Base-by-base conservation (phyloP, 2,113 vertebrate species). In the Podarcis raffonei region DNA sequence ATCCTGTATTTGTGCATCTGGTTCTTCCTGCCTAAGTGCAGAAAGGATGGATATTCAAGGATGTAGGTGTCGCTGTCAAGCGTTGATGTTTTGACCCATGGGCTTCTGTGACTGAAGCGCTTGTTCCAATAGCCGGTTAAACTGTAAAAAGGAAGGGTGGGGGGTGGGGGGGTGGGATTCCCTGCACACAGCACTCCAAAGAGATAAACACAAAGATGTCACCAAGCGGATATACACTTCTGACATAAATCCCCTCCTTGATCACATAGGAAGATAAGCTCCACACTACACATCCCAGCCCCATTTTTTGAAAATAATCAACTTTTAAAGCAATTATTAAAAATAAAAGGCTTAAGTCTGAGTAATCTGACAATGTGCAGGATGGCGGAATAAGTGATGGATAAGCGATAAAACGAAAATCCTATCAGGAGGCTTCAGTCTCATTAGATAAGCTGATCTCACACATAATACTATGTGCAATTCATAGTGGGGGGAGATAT, bases 121-220 rank as follows among this genome's bases (percentile, higher is more conserved):
- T 4, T 97, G 97, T 91, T 96, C 94, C 85, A 92, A 90, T 0
- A 98, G 96, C 96, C 96, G 96, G 97, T 90, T n/a, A 76, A 32
- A n/a, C 20, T 32, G n/a, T 12, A 13, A 12, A 7, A 12, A 6
- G 13, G 71, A 94, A 86, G 15, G 57, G 65, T 18, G 66, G 57
- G 0, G 20, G 12, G 37, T 7, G 2, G 23, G 42, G 42, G 27
- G 37, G 23, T 69, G 18, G 20, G 16, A 75, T 18, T 0, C 0
- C 37, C 32, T 5, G 27, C 75, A 83, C 42, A 6, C 11, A 5
- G 76, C 15, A 65, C 0, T 1, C 84, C 0, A 88, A 0, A 23
- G 18, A 37, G 85, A 89, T 66, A 87, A 86, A 78, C 0, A 2
- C 0, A 3, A 65, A 72, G 75, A 82, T 62, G 90, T 91, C 87